Conservation (phyloP, 1,140 invertebrate genomes). For the Conus betulinus region DNA sequence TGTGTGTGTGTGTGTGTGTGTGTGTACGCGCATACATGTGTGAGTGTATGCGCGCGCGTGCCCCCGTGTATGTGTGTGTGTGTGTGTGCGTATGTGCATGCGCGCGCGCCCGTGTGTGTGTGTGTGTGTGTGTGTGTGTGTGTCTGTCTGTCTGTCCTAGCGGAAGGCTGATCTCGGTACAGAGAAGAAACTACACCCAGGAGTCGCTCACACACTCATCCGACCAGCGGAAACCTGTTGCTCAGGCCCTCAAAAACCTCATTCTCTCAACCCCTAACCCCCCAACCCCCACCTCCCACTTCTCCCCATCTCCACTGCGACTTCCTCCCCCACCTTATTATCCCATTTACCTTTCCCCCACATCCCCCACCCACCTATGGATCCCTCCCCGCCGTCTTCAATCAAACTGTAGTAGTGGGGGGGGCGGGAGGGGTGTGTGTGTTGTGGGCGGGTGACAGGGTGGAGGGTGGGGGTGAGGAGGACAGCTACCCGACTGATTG, state of each 20-base stretch:
- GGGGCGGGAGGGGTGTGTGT: no score
- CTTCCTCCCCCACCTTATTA: neutral
- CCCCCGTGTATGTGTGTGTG: neutral
- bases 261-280: neutral
- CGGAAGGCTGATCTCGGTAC: neutral
- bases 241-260: no score
- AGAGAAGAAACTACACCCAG: no score
- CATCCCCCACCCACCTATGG: neutral
- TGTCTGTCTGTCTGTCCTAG: neutral
- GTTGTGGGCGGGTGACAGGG: no score
- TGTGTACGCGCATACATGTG: neutral
- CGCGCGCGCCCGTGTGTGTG: no score
- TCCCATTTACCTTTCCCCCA: neutral
- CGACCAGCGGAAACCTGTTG: no score
- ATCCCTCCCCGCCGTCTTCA: neutral
- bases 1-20: constrained; percentile 8
- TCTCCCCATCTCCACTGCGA: neutral
- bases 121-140: neutral
- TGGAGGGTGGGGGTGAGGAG: no score
- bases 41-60: neutral
- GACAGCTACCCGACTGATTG: no score
- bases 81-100: no score
- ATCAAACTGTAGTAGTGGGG: no score
- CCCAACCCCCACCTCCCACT: neutral
- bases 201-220: no score